A percentile compares a stretch with the other conserved stretches of the same genome.
Conservation (phyloP, 53 echinoderm and acorn worm species). For the Zoroaster sp. region DNA sequence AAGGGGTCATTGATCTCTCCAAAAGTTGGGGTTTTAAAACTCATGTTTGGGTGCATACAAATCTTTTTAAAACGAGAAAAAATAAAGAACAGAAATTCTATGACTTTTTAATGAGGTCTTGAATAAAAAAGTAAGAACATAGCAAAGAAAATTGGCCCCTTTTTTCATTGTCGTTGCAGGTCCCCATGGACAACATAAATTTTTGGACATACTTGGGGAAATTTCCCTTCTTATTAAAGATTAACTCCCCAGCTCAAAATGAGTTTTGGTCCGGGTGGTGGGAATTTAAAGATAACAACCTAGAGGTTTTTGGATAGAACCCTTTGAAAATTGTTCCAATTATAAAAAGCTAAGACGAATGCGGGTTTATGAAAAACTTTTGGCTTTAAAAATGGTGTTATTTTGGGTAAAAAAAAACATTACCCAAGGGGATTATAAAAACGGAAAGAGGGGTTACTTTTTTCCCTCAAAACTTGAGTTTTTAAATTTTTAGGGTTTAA, state of each 20-base stretch:
- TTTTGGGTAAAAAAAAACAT: background rate
- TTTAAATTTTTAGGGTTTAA: constrained; percentile 51
- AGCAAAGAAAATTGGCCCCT: constrained; percentile 23
- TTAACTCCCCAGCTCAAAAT: background rate
- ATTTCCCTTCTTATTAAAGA: background rate
- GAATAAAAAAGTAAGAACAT: background rate
- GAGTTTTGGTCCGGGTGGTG: constrained; percentile 2
- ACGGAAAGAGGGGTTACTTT: constrained; percentile 46
- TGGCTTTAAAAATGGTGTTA: background rate
- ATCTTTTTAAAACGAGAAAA: background rate
- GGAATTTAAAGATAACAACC: background rate
- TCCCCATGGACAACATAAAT: constrained; percentile 44
- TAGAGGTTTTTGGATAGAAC: constrained; percentile 8
- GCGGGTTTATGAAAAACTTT: background rate
- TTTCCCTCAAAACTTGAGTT: constrained; percentile 59
- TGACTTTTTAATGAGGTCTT: background rate
- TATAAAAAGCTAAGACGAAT: background rate
- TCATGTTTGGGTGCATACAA: constrained; percentile 34
- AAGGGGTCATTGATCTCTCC: constrained; percentile 40
- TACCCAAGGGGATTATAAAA: constrained; percentile 37
- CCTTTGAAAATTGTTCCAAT: constrained; percentile 6
- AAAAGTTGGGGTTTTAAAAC: constrained; percentile 57
- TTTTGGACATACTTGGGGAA: background rate
- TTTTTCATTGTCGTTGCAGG: constrained; percentile 53
- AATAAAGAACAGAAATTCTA: background rate